Percentiles rank a stretch among this genome's conserved stretches.
phyloP scores from a whole-genome alignment of 2,888 invertebrate genomes.

The Sinotaia quadrata region DNA sequence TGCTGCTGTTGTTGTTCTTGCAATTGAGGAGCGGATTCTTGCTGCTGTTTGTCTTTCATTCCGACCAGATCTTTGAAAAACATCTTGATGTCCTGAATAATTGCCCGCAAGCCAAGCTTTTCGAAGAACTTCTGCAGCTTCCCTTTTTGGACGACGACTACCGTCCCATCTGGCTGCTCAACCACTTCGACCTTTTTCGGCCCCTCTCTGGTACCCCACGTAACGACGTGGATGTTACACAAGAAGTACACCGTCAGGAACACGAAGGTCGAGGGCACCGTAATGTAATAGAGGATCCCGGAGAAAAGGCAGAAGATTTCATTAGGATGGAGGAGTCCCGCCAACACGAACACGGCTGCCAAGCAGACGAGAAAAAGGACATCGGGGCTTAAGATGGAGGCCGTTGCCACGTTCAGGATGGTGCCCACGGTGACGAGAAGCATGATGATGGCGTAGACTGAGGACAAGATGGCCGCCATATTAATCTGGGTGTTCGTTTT shows the following conservation, averaged over 20 bases:
- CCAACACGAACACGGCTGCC: slow-evolving; percentile 96
- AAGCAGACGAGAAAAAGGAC: slow-evolving; percentile 51
- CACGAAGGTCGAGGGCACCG: slow-evolving; percentile 95
- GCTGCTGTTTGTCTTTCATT: background rate
- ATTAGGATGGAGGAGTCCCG: slow-evolving; percentile 96
- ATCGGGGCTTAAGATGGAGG: slow-evolving; percentile 77
- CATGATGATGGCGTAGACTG: slow-evolving; percentile 96
- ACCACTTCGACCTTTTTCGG: slow-evolving; percentile 59
- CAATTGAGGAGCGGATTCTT: slow-evolving; percentile 2
- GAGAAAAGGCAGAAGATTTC: slow-evolving; percentile 77
- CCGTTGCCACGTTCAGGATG: slow-evolving; percentile 94
- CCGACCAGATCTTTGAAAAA: slow-evolving; percentile 81
- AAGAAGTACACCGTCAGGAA: slow-evolving; percentile 90
- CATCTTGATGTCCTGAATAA: slow-evolving; percentile 40
- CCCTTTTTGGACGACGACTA: slow-evolving; percentile 76
- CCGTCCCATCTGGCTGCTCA: slow-evolving; percentile 74
- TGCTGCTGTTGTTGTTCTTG: slow-evolving; percentile 1
- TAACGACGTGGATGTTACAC: slow-evolving; percentile 92
- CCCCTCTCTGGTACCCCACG: slow-evolving; percentile 93
- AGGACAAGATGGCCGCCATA: slow-evolving; percentile 74
- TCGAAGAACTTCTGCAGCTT: slow-evolving; percentile 75
- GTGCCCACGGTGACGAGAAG: slow-evolving; percentile 99
- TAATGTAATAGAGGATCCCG: slow-evolving; percentile 85
- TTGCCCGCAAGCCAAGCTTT: slow-evolving; percentile 34
- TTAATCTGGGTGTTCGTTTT: slow-evolving; percentile 90